Evolutionary conservation across 2,113 vertebrate species (phyloP).

Genomic region (Mugil cephalus): DNA sequence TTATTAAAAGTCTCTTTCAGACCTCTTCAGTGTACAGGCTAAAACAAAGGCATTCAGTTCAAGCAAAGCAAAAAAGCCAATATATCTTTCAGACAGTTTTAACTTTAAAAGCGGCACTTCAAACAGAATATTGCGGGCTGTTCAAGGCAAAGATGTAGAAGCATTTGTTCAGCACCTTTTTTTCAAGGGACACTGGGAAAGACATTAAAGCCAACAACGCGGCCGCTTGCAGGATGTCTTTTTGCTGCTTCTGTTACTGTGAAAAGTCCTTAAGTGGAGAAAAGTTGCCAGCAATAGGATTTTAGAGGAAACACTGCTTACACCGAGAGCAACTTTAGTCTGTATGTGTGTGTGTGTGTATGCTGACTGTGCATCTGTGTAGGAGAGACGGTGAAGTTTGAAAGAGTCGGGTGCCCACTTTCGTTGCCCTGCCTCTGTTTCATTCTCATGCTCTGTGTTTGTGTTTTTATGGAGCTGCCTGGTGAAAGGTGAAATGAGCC

Average conservation of each 20-base stretch:
- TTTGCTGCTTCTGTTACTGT: conserved; percentile 23
- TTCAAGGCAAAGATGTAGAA: not conserved
- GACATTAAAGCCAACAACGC: conserved; percentile 11
- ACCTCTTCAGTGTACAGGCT: not conserved
- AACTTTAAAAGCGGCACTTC: conserved; percentile 7
- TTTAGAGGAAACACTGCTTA: conserved; percentile 30
- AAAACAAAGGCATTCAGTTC: not conserved
- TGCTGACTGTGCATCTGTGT: conserved; percentile 41
- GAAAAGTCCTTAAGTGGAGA: conserved; percentile 56
- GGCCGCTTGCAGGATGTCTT: conserved; percentile 15
- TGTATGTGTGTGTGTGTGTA: not conserved
- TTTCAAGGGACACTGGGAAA: conserved; percentile 7
- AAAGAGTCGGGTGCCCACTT: conserved; percentile 13
- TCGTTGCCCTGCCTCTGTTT: not conserved
- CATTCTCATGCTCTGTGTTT: conserved; percentile 3
- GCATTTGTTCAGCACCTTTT: not conserved
- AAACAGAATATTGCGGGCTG: not conserved
- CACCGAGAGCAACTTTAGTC: not conserved
- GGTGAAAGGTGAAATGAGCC: not conserved
- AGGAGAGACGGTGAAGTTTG: conserved; percentile 14
- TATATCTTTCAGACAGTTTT: not conserved
- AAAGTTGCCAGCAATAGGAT: conserved; percentile 47
- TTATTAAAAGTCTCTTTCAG: not conserved
- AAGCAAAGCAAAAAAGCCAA: conserved; percentile 4
- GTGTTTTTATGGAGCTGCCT: conserved; percentile 3